A percentile compares a stretch with the other conserved stretches of the same genome.
Conservation (phyloP, 2,888 invertebrate genomes). For the Oscheius sp. region DNA sequence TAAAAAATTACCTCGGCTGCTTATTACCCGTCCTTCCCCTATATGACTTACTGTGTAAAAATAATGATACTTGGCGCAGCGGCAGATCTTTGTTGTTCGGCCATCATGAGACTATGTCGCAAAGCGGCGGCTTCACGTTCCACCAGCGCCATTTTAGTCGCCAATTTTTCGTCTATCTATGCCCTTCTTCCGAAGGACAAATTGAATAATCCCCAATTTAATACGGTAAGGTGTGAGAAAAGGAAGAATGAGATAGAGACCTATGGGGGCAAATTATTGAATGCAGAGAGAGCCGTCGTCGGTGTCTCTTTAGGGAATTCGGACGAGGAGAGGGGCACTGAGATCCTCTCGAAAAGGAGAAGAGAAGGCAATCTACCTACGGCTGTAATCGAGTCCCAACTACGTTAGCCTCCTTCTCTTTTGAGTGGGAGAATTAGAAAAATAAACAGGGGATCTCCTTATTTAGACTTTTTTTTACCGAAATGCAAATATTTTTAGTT, state of each 20-base stretch:
- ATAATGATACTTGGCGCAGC: slow-evolving; percentile 7
- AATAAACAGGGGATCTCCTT: neutral
- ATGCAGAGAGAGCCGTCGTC: too few relatives aligned
- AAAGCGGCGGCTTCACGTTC: slow-evolving; percentile 18
- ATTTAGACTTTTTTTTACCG: neutral
- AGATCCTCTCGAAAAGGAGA: too few relatives aligned
- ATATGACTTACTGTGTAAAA: slow-evolving; percentile 1
- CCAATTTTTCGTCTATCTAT: slow-evolving; percentile 3
- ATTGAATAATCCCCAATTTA: slow-evolving; percentile 19
- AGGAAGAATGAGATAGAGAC: neutral
- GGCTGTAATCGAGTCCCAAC: slow-evolving; percentile 26
- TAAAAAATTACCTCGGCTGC: too few relatives aligned
- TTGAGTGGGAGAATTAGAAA: neutral
- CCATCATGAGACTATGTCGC: slow-evolving; percentile 6
- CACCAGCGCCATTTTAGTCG: slow-evolving; percentile 1
- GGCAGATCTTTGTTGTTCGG: slow-evolving; percentile 5
- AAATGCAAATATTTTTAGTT: too few relatives aligned
- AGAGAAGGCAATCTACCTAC: slow-evolving; percentile 29
- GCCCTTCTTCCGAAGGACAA: slow-evolving; percentile 3
- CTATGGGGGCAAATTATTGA: slow-evolving; percentile 27
- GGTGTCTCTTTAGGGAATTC: slow-evolving; percentile 25
- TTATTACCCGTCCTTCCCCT: too few relatives aligned
- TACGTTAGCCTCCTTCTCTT: slow-evolving; percentile 13
- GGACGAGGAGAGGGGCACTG: neutral
- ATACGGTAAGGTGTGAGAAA: neutral